Base-by-base conservation (phyloP, 2,797 vertebrate genomes). In the Fringilla coelebs region DNA sequence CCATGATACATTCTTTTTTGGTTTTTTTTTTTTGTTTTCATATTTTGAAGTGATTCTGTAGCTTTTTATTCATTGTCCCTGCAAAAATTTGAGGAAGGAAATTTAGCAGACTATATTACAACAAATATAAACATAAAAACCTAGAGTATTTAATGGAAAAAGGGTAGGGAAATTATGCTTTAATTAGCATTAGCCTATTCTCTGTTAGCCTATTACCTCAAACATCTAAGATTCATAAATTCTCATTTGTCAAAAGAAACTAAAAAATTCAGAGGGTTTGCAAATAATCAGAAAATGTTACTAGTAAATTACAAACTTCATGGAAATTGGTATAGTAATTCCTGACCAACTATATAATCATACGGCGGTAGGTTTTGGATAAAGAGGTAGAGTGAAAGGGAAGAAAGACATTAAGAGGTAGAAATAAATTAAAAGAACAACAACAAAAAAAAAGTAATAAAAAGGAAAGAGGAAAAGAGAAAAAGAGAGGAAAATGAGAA, bases 211-310 rank as follows among this genome's bases (percentile, higher is more conserved):
- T 55, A 32, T 51, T 46, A 40, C 4, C 6, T 38, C 22, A 46
- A 46, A 5, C 10, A 45, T 10, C 9, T 17, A 52, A 34, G 15
- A 65, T 46, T 58, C 13, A 11, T 14, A 58, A 65, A 34, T 40
- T 5, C 5, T 40, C 13, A 10, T 46, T 65, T 0, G 0, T 45
- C 0, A 1, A 84, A 77, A 34, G 10, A 38, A 71, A 60, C 2
- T 1, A 22, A 7, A 26, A 28, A 77, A 58, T 4, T 40, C 40
- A 77, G 18, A 65, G 8, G 4, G 21, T 51, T 6, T 71, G 7
- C 4, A 66, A 72, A 58, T 26, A 52, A 58, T 11, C 11, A 17
- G 21, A 32, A 46, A 71, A n/a, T 24, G 6, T 40, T 58, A 34
- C 65, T 46, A 71, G 29, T 14, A 71, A 65, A 65, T 71, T 40